Percentiles rank a stretch among this genome's conserved stretches.
Conservation (phyloP, 1,140 invertebrate genomes). For the Phenacoccus solenopsis region DNA sequence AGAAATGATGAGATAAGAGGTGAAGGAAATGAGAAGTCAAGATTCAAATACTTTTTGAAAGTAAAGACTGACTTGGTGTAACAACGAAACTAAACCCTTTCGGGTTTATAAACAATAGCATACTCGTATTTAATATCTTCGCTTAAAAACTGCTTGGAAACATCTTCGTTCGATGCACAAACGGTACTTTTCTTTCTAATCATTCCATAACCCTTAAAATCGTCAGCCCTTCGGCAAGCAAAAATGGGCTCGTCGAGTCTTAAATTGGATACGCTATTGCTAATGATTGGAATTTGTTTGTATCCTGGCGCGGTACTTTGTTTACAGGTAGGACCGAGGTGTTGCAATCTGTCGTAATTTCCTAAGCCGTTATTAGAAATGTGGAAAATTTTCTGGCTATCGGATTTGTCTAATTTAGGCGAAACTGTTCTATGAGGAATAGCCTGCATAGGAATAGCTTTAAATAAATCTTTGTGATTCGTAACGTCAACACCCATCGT, state of each 20-base stretch:
- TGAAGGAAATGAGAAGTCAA: too few relatives aligned
- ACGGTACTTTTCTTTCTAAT: conserved; percentile 45
- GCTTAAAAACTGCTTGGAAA: not conserved
- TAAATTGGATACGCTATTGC: conserved; percentile 31
- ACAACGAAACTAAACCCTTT: not conserved
- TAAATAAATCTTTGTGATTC: conserved; percentile 27
- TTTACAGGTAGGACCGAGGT: conserved; percentile 59
- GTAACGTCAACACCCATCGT: conserved; percentile 58
- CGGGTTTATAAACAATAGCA: not conserved
- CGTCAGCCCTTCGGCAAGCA: conserved; percentile 47
- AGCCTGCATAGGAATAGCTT: not conserved
- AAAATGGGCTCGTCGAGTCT: conserved; percentile 42
- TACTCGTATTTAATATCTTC: not conserved
- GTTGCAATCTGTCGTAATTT: conserved; percentile 60
- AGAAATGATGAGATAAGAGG: too few relatives aligned
- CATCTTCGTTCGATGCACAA: not conserved
- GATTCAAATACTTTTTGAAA: too few relatives aligned
- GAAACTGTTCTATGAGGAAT: not conserved
- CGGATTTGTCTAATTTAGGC: not conserved
- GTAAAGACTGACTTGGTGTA: too few relatives aligned
- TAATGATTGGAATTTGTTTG: conserved; percentile 40
- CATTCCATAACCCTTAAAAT: conserved; percentile 61
- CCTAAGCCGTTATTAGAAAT: conserved; percentile 20
- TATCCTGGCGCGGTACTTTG: conserved; percentile 48
- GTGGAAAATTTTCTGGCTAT: conserved; percentile 6